Conservation (phyloP, 2,113 vertebrate genomes). For the Anoplopoma fimbria region DNA sequence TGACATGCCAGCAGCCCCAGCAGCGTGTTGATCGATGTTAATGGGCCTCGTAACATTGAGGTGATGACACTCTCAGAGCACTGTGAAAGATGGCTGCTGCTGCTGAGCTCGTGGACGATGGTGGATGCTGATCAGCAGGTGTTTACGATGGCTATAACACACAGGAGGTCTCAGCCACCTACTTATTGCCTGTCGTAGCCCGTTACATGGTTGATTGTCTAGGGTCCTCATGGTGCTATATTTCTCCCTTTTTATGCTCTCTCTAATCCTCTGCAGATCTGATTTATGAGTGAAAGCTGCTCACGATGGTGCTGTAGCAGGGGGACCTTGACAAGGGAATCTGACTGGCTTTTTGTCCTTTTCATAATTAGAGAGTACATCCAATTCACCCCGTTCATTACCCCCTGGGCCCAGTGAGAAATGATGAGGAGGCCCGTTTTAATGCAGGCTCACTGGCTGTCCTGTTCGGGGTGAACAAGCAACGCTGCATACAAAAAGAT, state of each 20-base stretch:
- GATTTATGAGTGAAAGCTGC: slow-evolving; percentile 73
- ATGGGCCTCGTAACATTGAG: slow-evolving; percentile 37
- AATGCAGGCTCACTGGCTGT: slow-evolving; percentile 39
- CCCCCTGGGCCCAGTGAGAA: slow-evolving; percentile 69
- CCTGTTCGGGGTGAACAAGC: slow-evolving; percentile 55
- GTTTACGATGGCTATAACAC: slow-evolving; percentile 56
- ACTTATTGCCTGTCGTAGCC: slow-evolving; percentile 35
- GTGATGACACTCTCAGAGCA: slow-evolving; percentile 15
- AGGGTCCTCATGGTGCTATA: slow-evolving; percentile 29
- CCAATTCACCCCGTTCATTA: slow-evolving; percentile 73
- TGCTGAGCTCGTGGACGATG: not conserved
- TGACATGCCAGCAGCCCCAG: slow-evolving; percentile 16
- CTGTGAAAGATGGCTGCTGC: slow-evolving; percentile 28
- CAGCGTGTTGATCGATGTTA: slow-evolving; percentile 56
- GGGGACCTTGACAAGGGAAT: slow-evolving; percentile 69
- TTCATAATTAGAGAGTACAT: slow-evolving; percentile 78
- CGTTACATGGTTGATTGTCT: slow-evolving; percentile 57
- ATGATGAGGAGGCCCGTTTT: slow-evolving; percentile 61
- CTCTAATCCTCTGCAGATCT: slow-evolving; percentile 60
- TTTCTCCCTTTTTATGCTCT: slow-evolving; percentile 66
- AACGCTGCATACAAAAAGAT: slow-evolving; percentile 32
- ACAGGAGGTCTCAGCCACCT: slow-evolving; percentile 10
- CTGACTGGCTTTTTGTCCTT: slow-evolving; percentile 73
- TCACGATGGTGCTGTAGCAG: slow-evolving; percentile 43
- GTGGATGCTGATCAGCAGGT: slow-evolving; percentile 55